Evolutionary conservation across 2,113 vertebrate species (phyloP), one percentile per base, ranked within the genome.

Genomic region (Poeciliopsis prolifica): DNA sequence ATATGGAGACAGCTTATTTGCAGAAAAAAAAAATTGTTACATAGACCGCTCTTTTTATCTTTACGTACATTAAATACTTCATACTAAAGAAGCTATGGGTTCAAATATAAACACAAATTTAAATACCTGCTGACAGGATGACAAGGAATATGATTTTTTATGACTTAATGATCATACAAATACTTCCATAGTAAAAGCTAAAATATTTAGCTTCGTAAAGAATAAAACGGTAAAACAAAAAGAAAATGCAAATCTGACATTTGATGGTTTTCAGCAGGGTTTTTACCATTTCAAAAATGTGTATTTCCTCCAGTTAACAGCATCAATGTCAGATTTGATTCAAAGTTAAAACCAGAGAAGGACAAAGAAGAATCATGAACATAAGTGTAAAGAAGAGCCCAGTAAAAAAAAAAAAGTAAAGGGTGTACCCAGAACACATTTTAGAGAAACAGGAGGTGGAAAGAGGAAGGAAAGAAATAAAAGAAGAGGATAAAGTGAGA

Each of bases 271-370:
- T 7, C 51, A 58, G 24, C 7, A 19, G 19, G 19, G 19, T 24
- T 48, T 48, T 19, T 19, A 19, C 44, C 1, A 48, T 48, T 19
- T 48, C 17, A 19, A 48, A 48, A 48, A 7, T 17, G 19, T 5
- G 1, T 48, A 19, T 5, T 48, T 48, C 5, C 61, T 62, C 60
- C 4, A 61, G 58, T 4, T n/a, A 26, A 61, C 65, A 81, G 37
- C 65, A 17, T 75, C 24, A 58, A 70, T 70, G 28, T 77, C 12
- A 63, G 67, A 54, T 75, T 24, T 81, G 28, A 31, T 65, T 74
- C 22, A 2, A 65, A 68, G 31, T 28, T 5, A 62, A 71, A 71
- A 19, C 62, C 3, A 14, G 17, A 72, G 60, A 5, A 70, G 31
- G 62, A 30, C 40, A 58, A 72, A 70, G 4, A 29, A 13, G 24